These are phyloP conservation scores for Plectrocnemia conspersa DNA, from an alignment of 1,140 invertebrate genomes.

Conservation along the genomic window DNA sequence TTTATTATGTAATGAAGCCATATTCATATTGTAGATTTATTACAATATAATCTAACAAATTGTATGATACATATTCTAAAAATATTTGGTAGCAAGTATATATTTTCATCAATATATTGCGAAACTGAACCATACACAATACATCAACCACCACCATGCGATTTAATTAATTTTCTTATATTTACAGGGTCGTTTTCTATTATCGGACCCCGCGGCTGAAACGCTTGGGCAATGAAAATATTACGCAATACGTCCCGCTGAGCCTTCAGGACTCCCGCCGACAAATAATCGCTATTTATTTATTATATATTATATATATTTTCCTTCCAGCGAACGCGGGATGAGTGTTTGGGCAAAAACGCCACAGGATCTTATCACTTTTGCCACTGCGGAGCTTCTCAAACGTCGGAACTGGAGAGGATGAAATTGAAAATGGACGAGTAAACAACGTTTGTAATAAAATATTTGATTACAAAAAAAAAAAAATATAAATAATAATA, in stretches of 20 bases:
- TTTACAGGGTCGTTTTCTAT: not conserved
- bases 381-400: not conserved
- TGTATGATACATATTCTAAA: no score
- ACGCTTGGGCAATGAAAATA: conserved; percentile 25
- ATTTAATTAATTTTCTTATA: conserved; percentile 31
- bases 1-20: no score
- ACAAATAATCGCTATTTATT: conserved; percentile 26
- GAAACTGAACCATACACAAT: no score
- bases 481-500: not conserved
- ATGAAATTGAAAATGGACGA: not conserved
- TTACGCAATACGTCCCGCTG: conserved; percentile 30
- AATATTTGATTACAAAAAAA: not conserved
- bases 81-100: no score
- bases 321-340: conserved; percentile 16
- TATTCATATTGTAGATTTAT: no score
- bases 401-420: conserved; percentile 1
- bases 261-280: conserved; percentile 17
- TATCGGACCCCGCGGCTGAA: not conserved
- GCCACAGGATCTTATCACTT: conserved; percentile 4
- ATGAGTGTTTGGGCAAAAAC: conserved; percentile 9
- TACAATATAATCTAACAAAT: no score
- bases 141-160: no score
- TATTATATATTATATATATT: no score
- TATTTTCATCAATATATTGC: conserved; percentile 1
- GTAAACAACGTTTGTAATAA: not conserved